Base-by-base conservation (phyloP, 2,888 invertebrate genomes). In the Cantharis rustica region DNA sequence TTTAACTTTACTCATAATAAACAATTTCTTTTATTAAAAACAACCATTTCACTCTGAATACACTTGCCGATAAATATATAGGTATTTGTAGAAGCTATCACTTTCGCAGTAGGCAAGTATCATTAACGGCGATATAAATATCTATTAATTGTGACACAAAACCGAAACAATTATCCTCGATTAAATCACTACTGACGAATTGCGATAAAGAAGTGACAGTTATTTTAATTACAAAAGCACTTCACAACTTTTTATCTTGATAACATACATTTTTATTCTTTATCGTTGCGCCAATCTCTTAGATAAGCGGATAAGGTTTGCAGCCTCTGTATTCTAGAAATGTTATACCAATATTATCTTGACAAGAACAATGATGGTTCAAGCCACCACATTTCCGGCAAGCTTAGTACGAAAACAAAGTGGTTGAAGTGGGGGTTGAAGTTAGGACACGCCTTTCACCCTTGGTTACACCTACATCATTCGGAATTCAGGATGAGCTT, bases 281-380 rank as follows among this genome's bases (percentile, higher is more conserved):
- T 47, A 47, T 47, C 47, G 9, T 47, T 47, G 47, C 47, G 23
- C 15, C 73, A 73, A 71, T 71, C 63, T 77, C 68, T 70, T 20
- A 68, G 76, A 77, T 77, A 77, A 77, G 74, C 73, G 73, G 76
- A 77, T 77, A 73, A 74, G 69, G 74, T 73, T 75, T 71, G 72
- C 75, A 73, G 76, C 79, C 72, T 76, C 79, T 76, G 79, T 75
- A 77, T 79, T 87, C 86, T 86, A 84, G 86, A 87, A 86, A 86
- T 86, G 87, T 86, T 88, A 88, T 88, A 86, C 87, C 88, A 88
- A 88, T 88, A 88, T 88, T 88, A 87, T 88, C 87, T 86, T 88
- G 88, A 83, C 87, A 87, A 88, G 87, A 88, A 88, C 88, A 88
- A 88, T 88, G 87, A 88, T 88, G 88, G 87, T 88, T 87, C 87